phyloP scores from a whole-genome alignment of 2,888 invertebrate genomes.

The Pheosia gnoma region DNA sequence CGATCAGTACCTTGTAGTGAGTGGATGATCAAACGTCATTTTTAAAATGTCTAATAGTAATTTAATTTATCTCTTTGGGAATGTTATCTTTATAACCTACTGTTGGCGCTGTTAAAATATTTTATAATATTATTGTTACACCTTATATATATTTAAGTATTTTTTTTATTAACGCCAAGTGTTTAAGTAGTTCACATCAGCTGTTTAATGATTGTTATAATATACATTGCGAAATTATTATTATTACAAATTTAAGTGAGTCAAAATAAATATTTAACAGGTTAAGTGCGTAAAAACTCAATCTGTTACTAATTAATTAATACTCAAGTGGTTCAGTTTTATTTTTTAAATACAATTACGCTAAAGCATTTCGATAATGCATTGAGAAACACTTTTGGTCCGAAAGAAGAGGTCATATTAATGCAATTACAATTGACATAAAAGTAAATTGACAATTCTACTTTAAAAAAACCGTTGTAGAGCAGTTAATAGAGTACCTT shows the following conservation, averaged over 20 bases:
- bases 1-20: too few relatives aligned
- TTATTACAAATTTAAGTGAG: conserved; percentile 21
- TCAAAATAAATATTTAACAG: conserved; percentile 18
- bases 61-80: neutral
- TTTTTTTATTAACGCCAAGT: conserved; percentile 10
- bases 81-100: neutral
- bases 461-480: neutral
- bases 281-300: conserved; percentile 11
- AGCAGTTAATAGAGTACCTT: neutral
- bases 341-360: conserved; percentile 19
- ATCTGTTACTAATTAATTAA: neutral
- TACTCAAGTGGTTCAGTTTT: neutral
- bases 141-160: too few relatives aligned
- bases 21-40: too few relatives aligned
- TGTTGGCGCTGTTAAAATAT: too few relatives aligned
- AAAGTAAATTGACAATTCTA: neutral
- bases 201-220: conserved; percentile 10
- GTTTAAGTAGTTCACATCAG: conserved; percentile 11
- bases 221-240: conserved; percentile 12
- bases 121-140: too few relatives aligned
- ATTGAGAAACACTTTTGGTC: neutral
- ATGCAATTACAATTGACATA: neutral
- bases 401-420: neutral
- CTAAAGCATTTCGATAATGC: neutral
- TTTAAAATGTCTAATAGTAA: too few relatives aligned